Base-by-base conservation (phyloP, 2,797 vertebrate species). In the Australoheros facetus region DNA sequence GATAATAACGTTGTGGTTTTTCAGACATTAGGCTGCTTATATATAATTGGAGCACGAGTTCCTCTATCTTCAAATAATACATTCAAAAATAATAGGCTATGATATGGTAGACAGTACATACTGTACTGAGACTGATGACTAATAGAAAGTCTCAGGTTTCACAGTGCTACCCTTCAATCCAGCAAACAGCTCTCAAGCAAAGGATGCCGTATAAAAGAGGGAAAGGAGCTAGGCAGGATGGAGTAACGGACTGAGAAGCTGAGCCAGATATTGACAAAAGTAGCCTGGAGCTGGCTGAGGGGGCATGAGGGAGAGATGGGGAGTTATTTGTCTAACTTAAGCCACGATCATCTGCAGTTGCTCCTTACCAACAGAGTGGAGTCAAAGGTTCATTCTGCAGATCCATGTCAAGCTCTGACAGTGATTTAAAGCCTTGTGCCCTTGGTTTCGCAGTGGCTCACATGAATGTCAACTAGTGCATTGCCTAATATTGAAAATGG, bases 291-390 rank as follows among this genome's bases (percentile, higher is more conserved):
- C 71, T 19, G 85, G 87, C 45, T 26, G 42, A 70, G 17, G 48
- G 32, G 28, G 19, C n/a, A 23, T 0, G 39, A 10, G 30, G 56
- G 66, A 70, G 34, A 32, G 62, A 32, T 23, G n/a, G 75, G 56
- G 59, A 78, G 80, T 70, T 85, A 85, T 87, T 87, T 84, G 85
- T 86, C 85, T 77, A 73, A 81, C 71, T 76, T 83, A 83, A 89
- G 78, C 64, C 73, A 14, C 66, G 76, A 85, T 87, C 82, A 86
- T 89, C 77, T 72, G 62, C 56, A 32, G 32, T 62, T 81, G 72
- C 71, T 85, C 42, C 48, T 9, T 42, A 80, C 77, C 71, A 76
- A 75, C 69, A 77, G 79, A 87, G 78, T 64, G 2, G 4, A 81
- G 62, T 79, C 74, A 64, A 59, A 81, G 55, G 79, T 74, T 78